Conservation (phyloP, 2,113 vertebrate genomes). For the Stigmatopora argus region DNA sequence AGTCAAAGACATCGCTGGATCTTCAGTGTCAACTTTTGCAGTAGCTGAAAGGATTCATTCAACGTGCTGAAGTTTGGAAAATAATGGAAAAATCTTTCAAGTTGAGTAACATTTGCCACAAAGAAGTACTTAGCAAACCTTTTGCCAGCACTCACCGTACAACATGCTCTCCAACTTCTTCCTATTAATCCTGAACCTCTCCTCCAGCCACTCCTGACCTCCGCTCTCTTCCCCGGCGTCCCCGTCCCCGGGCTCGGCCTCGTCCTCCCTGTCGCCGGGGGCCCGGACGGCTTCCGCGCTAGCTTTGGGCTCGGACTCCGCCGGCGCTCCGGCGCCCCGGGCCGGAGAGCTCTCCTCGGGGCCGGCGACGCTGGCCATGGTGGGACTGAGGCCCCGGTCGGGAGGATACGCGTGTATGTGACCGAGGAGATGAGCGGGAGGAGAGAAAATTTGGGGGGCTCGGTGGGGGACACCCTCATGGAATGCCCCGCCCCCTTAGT, state of each 20-base stretch:
- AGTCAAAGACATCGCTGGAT: too few species aligned
- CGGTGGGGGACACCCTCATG: constrained; percentile 39
- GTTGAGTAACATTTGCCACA: too few species aligned
- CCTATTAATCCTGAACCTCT: constrained; percentile 76
- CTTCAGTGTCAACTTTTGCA: too few species aligned
- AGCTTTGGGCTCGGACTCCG: constrained; percentile 33
- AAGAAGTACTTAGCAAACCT: too few species aligned
- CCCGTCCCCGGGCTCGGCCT: constrained; percentile 43
- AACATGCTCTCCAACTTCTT: constrained; percentile 77
- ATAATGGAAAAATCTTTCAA: too few species aligned
- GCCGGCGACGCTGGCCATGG: constrained; percentile 58
- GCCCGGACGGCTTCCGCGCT: constrained; percentile 10
- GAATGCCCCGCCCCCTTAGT: constrained; percentile 45
- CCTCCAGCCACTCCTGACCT: constrained; percentile 72
- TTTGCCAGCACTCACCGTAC: constrained; percentile 61
- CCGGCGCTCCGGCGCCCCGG: constrained; percentile 32
- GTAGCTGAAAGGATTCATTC: too few species aligned
- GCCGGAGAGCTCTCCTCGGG: constrained; percentile 51
- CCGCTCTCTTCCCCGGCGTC: constrained; percentile 22
- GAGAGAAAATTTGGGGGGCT: constrained; percentile 29
- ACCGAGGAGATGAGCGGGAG: constrained; percentile 52
- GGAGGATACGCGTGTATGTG: constrained; percentile 46
- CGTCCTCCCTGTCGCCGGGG: constrained; percentile 43
- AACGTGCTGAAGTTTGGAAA: too few species aligned
- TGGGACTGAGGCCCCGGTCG: constrained; percentile 65